Conservation (phyloP, 2,113 vertebrate species). For the Lophura nycthemera region DNA sequence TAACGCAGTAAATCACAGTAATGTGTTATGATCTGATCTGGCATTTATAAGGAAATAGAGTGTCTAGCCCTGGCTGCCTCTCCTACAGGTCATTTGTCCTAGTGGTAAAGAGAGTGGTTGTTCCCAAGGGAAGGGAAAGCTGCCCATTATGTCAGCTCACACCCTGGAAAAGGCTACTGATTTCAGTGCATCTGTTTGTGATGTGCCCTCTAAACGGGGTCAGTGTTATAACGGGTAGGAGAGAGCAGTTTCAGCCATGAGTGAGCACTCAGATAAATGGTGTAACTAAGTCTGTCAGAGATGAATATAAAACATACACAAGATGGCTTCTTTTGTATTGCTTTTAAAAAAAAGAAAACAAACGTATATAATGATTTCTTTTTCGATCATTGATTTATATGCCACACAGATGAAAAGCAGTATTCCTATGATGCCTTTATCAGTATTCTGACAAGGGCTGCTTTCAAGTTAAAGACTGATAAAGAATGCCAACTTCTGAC, state of each 20-base stretch:
- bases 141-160: slow-evolving; percentile 77
- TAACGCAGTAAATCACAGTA: slow-evolving; percentile 25
- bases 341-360: neutral
- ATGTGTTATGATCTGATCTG: slow-evolving; percentile 64
- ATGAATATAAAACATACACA: slow-evolving; percentile 3
- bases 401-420: slow-evolving; percentile 79
- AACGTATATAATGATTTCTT: slow-evolving; percentile 57
- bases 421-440: slow-evolving; percentile 75
- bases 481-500: slow-evolving; percentile 75
- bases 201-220: slow-evolving; percentile 72
- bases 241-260: slow-evolving; percentile 66
- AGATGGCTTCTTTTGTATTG: slow-evolving; percentile 40
- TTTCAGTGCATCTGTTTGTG: slow-evolving; percentile 16
- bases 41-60: slow-evolving; percentile 70
- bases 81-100: slow-evolving; percentile 74
- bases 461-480: slow-evolving; percentile 78
- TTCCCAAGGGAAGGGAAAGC: slow-evolving; percentile 68
- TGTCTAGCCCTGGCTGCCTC: slow-evolving; percentile 45
- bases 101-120: slow-evolving; percentile 66
- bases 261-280: slow-evolving; percentile 49
- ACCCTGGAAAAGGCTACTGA: slow-evolving; percentile 64
- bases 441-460: slow-evolving; percentile 73
- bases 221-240: slow-evolving; percentile 65
- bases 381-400: slow-evolving; percentile 75
- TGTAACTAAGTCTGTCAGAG: slow-evolving; percentile 44